Evolutionary conservation across 2,113 vertebrate genomes (phyloP).

Genomic region (Caracal caracal): DNA sequence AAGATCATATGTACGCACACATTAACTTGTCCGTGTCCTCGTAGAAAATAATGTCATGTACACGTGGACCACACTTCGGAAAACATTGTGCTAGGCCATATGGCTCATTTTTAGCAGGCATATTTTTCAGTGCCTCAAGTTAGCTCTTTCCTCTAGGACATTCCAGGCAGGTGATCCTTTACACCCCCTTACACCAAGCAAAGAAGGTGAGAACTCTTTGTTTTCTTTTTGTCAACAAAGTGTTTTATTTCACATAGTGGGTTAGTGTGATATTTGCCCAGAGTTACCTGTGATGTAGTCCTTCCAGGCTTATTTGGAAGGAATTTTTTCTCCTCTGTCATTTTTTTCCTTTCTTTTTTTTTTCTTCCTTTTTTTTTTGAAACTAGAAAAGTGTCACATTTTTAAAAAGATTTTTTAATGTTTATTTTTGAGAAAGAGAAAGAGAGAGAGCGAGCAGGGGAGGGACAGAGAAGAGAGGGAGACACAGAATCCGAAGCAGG

Average conservation of each 20-base stretch:
- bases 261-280: neutral
- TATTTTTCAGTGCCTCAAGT: constrained; percentile 36
- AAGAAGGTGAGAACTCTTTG: constrained; percentile 40
- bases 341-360: neutral
- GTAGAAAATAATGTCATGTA: neutral
- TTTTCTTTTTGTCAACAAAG: constrained; percentile 55
- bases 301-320: neutral
- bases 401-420: too few species aligned
- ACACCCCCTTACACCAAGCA: neutral
- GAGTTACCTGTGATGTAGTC: neutral
- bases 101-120: neutral
- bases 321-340: neutral
- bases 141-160: neutral
- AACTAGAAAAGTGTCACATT: neutral
- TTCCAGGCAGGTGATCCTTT: constrained; percentile 20
- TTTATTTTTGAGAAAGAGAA: too few species aligned
- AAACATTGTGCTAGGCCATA: neutral
- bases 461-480: neutral
- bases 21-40: neutral
- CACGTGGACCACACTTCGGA: neutral
- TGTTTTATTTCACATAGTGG: constrained; percentile 47
- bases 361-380: neutral
- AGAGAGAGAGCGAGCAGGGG: too few species aligned
- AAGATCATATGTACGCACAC: neutral
- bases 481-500: neutral